Base-by-base conservation (phyloP, 2,113 vertebrate genomes). In the Tringa solitaria region DNA sequence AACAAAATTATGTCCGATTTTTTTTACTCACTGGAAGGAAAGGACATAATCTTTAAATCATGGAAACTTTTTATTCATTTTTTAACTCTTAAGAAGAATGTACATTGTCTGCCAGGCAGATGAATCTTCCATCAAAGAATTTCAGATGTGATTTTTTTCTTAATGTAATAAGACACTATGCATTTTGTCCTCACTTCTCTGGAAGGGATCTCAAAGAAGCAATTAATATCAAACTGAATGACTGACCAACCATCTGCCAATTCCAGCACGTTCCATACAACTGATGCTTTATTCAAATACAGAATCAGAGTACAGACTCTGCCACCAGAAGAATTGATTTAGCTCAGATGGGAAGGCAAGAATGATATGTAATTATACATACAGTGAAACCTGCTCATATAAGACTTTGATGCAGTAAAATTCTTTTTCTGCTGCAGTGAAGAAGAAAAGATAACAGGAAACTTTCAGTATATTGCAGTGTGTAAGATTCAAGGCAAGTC, bases 211-310 rank as follows among this genome's bases (percentile, higher is more conserved):
- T 96, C 84, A 96, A 90, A 96, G 96, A 96, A 96, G 61, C 68
- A 89, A 94, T 97, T 97, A 95, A 94, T 95, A 95, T 93, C 82
- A 89, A 76, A 96, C 82, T 94, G 94, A 97, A 96, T 89, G 94
- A 94, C 32, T 78, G 87, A 85, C 78, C 61, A 86, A 78, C 90
- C 92, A 90, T 97, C 95, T 97, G 92, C 92, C 76, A 95, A 83
- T 91, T 95, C 78, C 93, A 95, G 64, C 60, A 86, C 72, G 84
- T 96, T 95, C 79, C 93, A 80, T 91, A 95, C 60, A 96, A 96
- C 92, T 85, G 60, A 86, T 53, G 68, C 64, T 96, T 92, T 96
- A 84, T 94, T 94, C 87, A 81, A 90, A 72, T 54, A 50, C 72
- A 89, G 60, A 88, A 43, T 61, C n/a, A 74, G 78, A 78, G 61